Evolutionary conservation across 2,797 vertebrate species (phyloP), one percentile per base, ranked within the genome.

Genomic region (Tauraco hartlaubi): DNA sequence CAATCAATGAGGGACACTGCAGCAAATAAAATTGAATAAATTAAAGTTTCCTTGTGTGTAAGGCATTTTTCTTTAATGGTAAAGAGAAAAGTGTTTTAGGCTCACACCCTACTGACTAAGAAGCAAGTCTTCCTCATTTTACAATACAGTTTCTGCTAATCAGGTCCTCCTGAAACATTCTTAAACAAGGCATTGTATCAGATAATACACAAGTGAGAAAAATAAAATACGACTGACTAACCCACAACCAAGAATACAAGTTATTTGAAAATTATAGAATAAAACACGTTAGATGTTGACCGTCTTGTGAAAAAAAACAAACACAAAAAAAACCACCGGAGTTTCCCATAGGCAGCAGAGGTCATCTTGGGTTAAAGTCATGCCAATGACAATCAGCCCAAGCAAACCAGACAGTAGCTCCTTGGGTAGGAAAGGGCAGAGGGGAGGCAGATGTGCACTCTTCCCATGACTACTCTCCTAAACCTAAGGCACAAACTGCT

Each of bases 21-120:
- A 68, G 72, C 25, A 63, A 82, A 85, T 67, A 72, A 92, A 85
- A 91, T 6, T 1, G 12, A 95, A 7, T 54, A 96, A 79, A 37
- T 75, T 67, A 85, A 96, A 89, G 58, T 95, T 95, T 95, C 63
- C 23, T 41, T 41, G 64, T 51, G 59, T 86, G 33, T 72, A 69
- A 71, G 39, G 6, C 4, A 3, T 72, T 83, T 88, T 88, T 80
- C 43, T 83, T 66, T 48, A 35, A 88, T 78, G n/a, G 39, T 71
- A 73, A 83, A 51, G 48, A 77, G 75, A 44, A 67, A 54, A 78
- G 5, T 19, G 20, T 4, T 76, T 74, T 35, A 54, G 44, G 15
- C 11, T 93, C 55, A 41, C 48, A 84, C 78, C 20, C 41, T 69
- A 39, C 52, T 33, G 33, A 51, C 59, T 49, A 88, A 85, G 66